These are phyloP conservation scores for Agriotes lineatus DNA, from an alignment of 2,888 invertebrate species.

Conservation along the genomic window DNA sequence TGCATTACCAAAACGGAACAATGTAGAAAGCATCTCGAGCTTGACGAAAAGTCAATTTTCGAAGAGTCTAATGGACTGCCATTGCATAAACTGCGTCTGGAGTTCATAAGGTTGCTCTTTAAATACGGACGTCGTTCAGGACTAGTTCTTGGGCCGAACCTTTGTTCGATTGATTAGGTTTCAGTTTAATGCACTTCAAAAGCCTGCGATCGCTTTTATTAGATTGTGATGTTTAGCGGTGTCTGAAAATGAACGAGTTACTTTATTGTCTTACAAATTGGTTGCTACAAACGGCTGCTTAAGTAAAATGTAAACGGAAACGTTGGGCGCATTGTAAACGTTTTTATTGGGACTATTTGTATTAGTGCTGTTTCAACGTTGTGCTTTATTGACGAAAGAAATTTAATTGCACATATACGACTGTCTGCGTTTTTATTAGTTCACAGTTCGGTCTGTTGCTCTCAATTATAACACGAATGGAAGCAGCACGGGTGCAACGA, in stretches of 20 bases:
- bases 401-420: slow-evolving; percentile 14
- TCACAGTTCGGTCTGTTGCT: not conserved
- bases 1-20: slow-evolving; percentile 34
- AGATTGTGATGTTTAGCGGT: not conserved
- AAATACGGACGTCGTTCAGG: slow-evolving; percentile 8
- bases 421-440: slow-evolving; percentile 8
- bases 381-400: not conserved
- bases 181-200: slow-evolving; percentile 17
- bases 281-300: not conserved
- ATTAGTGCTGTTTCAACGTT: not conserved
- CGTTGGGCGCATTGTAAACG: not conserved
- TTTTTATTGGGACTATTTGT: not conserved
- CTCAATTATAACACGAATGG: slow-evolving; percentile 10
- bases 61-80: slow-evolving; percentile 23
- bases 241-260: not conserved
- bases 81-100: slow-evolving; percentile 18
- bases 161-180: slow-evolving; percentile 16
- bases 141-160: not conserved
- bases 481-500: too few relatives aligned
- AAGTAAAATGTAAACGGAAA: not conserved
- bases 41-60: slow-evolving; percentile 31
- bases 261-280: not conserved
- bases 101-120: not conserved
- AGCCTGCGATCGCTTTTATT: slow-evolving; percentile 8
- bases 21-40: slow-evolving; percentile 30